Evolutionary conservation across 1,140 invertebrate genomes (phyloP), one percentile per base, ranked within the genome.

Genomic region (Trachymyrmex cornetzi): DNA sequence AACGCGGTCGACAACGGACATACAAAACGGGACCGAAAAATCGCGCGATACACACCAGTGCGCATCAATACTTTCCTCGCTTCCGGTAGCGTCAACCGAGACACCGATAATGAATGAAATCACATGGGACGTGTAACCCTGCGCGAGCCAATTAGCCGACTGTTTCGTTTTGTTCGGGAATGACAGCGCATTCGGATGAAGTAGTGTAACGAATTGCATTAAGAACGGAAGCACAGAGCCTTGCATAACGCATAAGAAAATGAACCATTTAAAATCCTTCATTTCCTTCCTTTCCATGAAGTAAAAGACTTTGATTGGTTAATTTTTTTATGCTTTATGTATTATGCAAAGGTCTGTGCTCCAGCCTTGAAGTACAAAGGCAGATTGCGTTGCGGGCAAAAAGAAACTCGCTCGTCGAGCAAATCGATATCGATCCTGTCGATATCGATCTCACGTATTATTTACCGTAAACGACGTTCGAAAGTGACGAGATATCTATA

Each of bases 101-200:
- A 84, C 53, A 27, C 66, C 72, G 79, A 63, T 87, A 87, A 88
- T 86, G 59, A 90, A 87, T 87, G 77, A 53, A 63, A 77, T 84
- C 85, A 69, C 84, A 74, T 59, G 87, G 89, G 89, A 87, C 59
- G 12, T 72, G 55, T 61, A 59, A 27, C 27, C n/a, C 84, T 59
- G 89, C 87, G 72, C 74, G 53, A 63, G 64, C 88, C 88, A 89
- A 90, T 90, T 89, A 89, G 86, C 61, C 57, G 61, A 55, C 57
- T 48, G 66, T 80, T 88, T 80, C 44, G 85, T 81, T 88, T 57
- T 50, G 53, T 67, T 44, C 34, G 38, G 24, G 57, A 77, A 85
- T 79, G 74, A 79, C 59, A 57, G 48, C 16, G 14, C 9, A 14
- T 50, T 19, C 61, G 74, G 22, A 50, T 24, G 50, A n/a, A 67